phyloP scores from a whole-genome alignment of 2,113 vertebrate species.

The Eptesicus fuscus region DNA sequence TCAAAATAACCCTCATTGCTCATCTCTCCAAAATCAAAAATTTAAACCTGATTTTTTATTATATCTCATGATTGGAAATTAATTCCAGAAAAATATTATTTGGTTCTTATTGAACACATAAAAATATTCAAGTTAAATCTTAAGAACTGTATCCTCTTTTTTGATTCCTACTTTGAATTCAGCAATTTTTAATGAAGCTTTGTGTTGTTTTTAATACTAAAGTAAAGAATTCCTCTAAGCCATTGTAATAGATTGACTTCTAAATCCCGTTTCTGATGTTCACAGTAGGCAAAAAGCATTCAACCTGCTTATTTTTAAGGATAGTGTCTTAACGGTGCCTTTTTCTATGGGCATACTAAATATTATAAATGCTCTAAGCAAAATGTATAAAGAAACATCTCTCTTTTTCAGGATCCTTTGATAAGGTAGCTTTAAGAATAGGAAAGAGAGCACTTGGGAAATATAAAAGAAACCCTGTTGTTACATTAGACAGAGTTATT shows the following conservation, averaged over 20 bases:
- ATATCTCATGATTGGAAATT: neutral
- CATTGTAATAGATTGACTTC: neutral
- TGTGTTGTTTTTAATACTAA: neutral
- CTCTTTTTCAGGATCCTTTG: neutral
- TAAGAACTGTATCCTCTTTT: constrained; percentile 4
- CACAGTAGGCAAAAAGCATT: neutral
- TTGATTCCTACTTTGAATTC: constrained; percentile 19
- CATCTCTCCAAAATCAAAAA: neutral
- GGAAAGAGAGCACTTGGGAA: constrained; percentile 7
- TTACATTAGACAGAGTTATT: constrained; percentile 31
- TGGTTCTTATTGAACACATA: neutral
- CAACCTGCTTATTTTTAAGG: neutral
- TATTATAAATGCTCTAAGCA: neutral
- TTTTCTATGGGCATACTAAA: neutral
- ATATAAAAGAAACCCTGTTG: constrained; percentile 13
- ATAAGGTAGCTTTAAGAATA: constrained; percentile 30
- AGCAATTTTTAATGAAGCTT: neutral
- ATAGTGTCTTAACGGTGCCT: neutral
- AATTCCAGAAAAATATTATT: neutral
- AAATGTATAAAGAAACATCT: constrained; percentile 17
- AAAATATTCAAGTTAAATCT: constrained; percentile 10
- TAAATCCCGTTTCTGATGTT: constrained; percentile 40
- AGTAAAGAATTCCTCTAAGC: constrained; percentile 14
- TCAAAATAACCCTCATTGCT: neutral
- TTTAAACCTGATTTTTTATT: neutral